A percentile compares a stretch with the other conserved stretches of the same genome.
Evolutionary conservation across 2,113 vertebrate species (phyloP).

Genomic region (Oostethus manadensis): DNA sequence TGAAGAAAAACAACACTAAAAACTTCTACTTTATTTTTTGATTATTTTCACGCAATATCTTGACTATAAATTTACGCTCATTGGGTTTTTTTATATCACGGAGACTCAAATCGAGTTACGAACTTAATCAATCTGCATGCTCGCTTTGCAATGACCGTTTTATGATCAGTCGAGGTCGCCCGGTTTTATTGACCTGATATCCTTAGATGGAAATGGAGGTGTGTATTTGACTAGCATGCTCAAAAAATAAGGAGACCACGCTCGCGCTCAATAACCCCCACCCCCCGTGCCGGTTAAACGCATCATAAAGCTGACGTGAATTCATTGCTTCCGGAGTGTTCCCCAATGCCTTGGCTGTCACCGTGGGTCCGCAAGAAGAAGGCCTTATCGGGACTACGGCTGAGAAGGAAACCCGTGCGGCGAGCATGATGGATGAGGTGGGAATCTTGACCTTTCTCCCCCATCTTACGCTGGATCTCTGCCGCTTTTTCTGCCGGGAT

Average conservation of each 20-base stretch:
- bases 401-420: conserved; percentile 33
- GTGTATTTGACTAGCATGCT: conserved; percentile 37
- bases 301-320: conserved; percentile 59
- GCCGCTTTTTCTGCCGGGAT: conserved; percentile 51
- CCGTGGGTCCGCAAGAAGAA: conserved; percentile 17
- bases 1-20: conserved; percentile 62
- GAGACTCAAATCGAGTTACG: conserved; percentile 66
- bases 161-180: conserved; percentile 68
- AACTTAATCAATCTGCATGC: conserved; percentile 65
- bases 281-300: conserved; percentile 39
- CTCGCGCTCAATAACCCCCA: conserved; percentile 20
- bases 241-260: conserved; percentile 29
- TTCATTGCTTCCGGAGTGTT: conserved; percentile 58
- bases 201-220: conserved; percentile 61
- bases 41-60: conserved; percentile 64
- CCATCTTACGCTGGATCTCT: conserved; percentile 41
- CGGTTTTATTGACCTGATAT: conserved; percentile 70
- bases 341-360: conserved; percentile 1
- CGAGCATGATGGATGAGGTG: conserved; percentile 63
- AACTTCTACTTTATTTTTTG: conserved; percentile 64
- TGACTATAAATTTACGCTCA: conserved; percentile 60
- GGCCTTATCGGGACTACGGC: conserved; percentile 24
- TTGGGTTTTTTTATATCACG: conserved; percentile 55
- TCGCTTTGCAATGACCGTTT: conserved; percentile 55
- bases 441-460: conserved; percentile 45